phyloP scores from a whole-genome alignment of 2,888 invertebrate species.

The Xylophagus ater region DNA sequence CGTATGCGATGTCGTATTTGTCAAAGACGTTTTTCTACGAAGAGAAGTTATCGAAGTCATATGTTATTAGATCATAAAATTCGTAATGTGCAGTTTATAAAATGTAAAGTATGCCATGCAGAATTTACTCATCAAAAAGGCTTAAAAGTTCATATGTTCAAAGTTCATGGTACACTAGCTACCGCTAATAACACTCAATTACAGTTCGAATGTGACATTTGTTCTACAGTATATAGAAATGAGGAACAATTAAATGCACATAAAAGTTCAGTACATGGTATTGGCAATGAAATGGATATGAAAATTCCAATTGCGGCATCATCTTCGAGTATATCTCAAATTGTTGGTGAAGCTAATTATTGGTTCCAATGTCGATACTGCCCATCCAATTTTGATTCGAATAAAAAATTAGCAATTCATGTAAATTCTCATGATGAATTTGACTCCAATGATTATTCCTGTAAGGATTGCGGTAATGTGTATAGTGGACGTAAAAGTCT shows the following conservation, averaged over 20 bases:
- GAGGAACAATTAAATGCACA: constrained; percentile 33
- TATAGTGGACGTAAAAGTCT: constrained; percentile 39
- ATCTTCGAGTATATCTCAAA: constrained; percentile 8
- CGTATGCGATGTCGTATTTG: constrained; percentile 38
- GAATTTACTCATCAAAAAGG: constrained; percentile 40
- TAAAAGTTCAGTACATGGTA: constrained; percentile 32
- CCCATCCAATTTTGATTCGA: constrained; percentile 38
- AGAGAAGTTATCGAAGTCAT: constrained; percentile 37
- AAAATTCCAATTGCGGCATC: not conserved
- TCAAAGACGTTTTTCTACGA: constrained; percentile 37
- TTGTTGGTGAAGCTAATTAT: constrained; percentile 21
- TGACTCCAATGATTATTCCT: constrained; percentile 38
- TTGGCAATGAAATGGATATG: not conserved
- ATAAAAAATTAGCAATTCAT: constrained; percentile 38
- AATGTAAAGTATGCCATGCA: constrained; percentile 37
- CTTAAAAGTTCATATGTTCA: constrained; percentile 37
- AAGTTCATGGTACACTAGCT: constrained; percentile 33
- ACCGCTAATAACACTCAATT: constrained; percentile 32
- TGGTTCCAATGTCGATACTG: constrained; percentile 41
- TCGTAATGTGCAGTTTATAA: constrained; percentile 37
- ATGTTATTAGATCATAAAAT: constrained; percentile 39
- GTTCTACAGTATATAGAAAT: constrained; percentile 35
- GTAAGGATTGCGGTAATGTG: constrained; percentile 39
- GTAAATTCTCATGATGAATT: constrained; percentile 39
- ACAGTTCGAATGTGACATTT: constrained; percentile 37